A percentile compares a stretch with the other conserved stretches of the same genome.
Evolutionary conservation across 2,113 vertebrate species (phyloP).

Genomic region (Aix galericulata): DNA sequence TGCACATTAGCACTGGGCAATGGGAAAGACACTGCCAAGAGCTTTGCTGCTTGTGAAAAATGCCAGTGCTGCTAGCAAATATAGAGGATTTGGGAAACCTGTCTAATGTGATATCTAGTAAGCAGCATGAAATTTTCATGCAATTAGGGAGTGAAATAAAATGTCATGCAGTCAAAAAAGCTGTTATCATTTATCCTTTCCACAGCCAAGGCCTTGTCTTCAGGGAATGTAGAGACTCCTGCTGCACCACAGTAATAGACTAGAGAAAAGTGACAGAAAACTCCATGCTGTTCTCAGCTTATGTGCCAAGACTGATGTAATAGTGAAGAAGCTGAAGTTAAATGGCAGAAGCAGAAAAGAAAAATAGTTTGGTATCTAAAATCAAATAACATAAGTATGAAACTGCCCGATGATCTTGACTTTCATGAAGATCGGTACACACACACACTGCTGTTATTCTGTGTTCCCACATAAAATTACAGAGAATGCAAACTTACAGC

Average conservation of each 20-base stretch:
- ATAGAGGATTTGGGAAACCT: neutral
- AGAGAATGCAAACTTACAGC: neutral
- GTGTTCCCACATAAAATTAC: neutral
- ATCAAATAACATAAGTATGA: neutral
- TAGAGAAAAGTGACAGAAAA: neutral
- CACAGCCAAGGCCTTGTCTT: neutral
- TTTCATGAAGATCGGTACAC: neutral
- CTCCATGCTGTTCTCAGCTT: neutral
- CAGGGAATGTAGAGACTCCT: neutral
- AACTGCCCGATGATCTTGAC: neutral
- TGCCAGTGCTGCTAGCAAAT: accelerated
- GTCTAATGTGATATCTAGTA: neutral
- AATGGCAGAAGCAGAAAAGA: neutral
- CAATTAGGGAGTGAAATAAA: neutral
- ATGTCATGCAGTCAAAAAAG: neutral
- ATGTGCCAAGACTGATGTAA: neutral
- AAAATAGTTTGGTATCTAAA: neutral
- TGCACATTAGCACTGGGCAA: neutral
- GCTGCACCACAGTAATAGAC: neutral
- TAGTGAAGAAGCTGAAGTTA: neutral
- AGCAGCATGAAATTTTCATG: neutral
- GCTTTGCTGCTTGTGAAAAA: neutral
- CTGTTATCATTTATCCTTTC: neutral
- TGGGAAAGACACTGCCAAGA: neutral
- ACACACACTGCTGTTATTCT: neutral